A percentile compares a stretch with the other conserved stretches of the same genome.
These are phyloP conservation scores for Agrilus planipennis DNA, from an alignment of 1,140 invertebrate genomes.

Conservation along the genomic window DNA sequence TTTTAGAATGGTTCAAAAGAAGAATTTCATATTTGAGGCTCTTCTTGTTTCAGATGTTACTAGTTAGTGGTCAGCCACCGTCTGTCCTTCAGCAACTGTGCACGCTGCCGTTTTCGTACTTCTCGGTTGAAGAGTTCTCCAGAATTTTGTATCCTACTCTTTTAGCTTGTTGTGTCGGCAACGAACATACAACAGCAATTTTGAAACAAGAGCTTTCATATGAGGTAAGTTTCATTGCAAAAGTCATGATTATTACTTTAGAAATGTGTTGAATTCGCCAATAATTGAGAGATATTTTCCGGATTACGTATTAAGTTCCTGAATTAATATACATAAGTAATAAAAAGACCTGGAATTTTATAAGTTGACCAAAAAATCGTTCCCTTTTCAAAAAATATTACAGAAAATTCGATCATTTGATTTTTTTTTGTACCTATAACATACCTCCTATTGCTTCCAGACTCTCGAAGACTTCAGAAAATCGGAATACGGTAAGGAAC, in stretches of 20 bases:
- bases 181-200: constrained; percentile 55
- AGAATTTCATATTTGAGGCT: too few species aligned
- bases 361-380: background rate
- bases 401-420: too few species aligned
- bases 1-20: too few species aligned
- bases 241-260: background rate
- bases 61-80: constrained; percentile 67
- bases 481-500: constrained; percentile 46
- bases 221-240: constrained; percentile 40
- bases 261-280: background rate
- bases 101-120: constrained; percentile 78
- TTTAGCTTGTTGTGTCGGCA: constrained; percentile 62
- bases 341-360: too few species aligned
- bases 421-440: too few species aligned
- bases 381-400: background rate
- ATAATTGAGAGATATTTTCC: background rate
- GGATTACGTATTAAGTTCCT: too few species aligned
- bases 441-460: constrained; percentile 35
- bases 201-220: constrained; percentile 72
- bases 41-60: constrained; percentile 48
- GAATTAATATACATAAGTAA: too few species aligned
- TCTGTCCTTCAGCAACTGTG: constrained; percentile 87
- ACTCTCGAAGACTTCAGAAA: constrained; percentile 51
- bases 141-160: constrained; percentile 78
- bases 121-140: constrained; percentile 63